Conservation (phyloP, 2,113 vertebrate species). For the Podarcis raffonei region DNA sequence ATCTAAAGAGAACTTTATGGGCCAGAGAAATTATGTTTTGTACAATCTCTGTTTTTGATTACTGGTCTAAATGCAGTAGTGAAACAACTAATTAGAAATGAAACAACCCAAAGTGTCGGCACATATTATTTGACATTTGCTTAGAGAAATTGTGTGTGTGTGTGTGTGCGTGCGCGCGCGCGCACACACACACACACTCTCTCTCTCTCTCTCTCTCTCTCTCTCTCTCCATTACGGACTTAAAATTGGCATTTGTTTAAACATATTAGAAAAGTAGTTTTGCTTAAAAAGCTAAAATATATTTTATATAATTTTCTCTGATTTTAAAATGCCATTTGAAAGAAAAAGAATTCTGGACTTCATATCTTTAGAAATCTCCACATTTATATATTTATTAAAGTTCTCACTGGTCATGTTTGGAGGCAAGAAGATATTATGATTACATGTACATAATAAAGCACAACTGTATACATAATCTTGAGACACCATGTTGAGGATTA, state of each 20-base stretch:
- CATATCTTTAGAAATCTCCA: background rate
- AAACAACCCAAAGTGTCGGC: slow-evolving; percentile 57
- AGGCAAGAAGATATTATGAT: background rate
- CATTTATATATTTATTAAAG: background rate
- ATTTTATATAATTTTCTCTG: slow-evolving; percentile 47
- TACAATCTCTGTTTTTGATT: background rate
- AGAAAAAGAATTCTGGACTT: background rate
- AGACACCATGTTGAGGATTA: background rate
- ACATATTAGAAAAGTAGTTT: slow-evolving; percentile 39
- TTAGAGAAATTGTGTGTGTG: background rate
- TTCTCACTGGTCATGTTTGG: background rate
- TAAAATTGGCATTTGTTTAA: background rate
- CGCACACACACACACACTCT: too few species aligned
- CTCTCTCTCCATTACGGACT: slow-evolving; percentile 5
- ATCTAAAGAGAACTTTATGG: background rate
- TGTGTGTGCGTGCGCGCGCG: background rate
- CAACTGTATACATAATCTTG: background rate
- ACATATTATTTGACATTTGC: slow-evolving; percentile 22
- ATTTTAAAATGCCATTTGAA: slow-evolving; percentile 29
- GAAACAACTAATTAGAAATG: slow-evolving; percentile 21
- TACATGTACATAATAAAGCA: background rate
- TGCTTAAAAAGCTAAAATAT: slow-evolving; percentile 37
- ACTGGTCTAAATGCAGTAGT: background rate
- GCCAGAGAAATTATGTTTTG: background rate
- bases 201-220: too few species aligned